These are phyloP conservation scores for Telmatochromis bifrenatus DNA, from an alignment of 2,113 vertebrate species.

Conservation along the genomic window DNA sequence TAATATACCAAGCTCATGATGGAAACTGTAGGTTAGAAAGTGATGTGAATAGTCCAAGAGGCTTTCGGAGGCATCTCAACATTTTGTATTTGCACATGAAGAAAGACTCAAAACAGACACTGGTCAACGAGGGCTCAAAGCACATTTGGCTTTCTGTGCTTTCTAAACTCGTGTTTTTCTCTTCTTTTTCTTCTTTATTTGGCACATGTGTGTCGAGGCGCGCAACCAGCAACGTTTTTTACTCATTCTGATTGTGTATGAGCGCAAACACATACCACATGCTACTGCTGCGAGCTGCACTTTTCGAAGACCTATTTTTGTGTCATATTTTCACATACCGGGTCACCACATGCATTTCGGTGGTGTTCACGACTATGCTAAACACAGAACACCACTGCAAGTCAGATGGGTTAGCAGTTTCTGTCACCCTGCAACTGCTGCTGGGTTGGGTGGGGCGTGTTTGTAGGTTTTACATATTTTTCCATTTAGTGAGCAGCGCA, in stretches of 20 bases:
- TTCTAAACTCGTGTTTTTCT: neutral
- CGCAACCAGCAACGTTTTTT: slow-evolving; percentile 65
- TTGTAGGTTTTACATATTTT: neutral
- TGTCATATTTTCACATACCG: neutral
- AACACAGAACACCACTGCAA: neutral
- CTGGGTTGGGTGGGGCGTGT: neutral
- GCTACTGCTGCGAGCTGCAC: neutral
- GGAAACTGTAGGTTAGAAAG: neutral
- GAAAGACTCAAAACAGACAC: neutral
- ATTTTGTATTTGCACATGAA: slow-evolving; percentile 44
- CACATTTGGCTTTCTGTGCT: slow-evolving; percentile 26
- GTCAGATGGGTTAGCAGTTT: neutral
- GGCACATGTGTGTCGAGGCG: neutral
- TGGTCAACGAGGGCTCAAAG: slow-evolving; percentile 1
- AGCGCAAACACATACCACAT: neutral
- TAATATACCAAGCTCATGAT: neutral
- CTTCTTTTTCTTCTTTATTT: neutral
- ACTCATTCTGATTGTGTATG: slow-evolving; percentile 26
- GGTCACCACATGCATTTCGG: neutral
- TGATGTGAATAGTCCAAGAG: neutral
- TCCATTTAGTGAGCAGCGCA: neutral
- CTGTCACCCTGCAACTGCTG: neutral
- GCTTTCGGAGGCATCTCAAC: slow-evolving; percentile 12
- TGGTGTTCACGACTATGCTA: neutral
- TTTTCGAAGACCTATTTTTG: neutral